Evolutionary conservation across 2,888 invertebrate species (phyloP).

Genomic region (Catocala fraxini): DNA sequence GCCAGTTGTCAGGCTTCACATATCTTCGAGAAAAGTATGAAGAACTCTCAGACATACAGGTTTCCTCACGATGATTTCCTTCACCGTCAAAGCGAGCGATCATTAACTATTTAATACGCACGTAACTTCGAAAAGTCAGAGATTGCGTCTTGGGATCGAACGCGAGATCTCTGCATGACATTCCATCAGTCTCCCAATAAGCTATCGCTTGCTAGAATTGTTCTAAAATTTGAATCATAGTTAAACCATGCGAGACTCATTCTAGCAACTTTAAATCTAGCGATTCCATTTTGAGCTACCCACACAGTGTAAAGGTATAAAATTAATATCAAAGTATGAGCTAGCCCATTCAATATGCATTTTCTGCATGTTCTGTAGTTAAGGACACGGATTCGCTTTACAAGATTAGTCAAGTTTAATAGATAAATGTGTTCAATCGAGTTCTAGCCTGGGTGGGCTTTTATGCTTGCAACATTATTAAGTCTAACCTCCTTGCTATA

Average conservation of each 20-base stretch:
- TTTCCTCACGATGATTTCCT: too few species aligned
- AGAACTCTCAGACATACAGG: too few species aligned
- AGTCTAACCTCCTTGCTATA: not conserved
- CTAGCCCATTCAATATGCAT: constrained; percentile 54
- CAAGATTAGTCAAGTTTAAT: constrained; percentile 40
- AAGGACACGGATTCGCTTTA: constrained; percentile 44
- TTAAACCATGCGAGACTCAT: not conserved
- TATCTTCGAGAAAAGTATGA: too few species aligned
- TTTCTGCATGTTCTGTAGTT: constrained; percentile 29
- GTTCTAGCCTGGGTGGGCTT: constrained; percentile 38
- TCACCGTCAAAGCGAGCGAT: too few species aligned
- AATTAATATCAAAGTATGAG: constrained; percentile 46
- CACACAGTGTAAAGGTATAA: constrained; percentile 24
- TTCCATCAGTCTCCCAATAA: too few species aligned
- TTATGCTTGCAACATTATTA: constrained; percentile 27
- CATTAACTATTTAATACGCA: too few species aligned
- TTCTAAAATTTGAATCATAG: too few species aligned
- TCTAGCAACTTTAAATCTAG: constrained; percentile 13
- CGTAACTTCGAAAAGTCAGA: too few species aligned
- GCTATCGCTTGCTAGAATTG: too few species aligned
- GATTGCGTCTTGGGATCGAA: too few species aligned
- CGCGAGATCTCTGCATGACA: too few species aligned
- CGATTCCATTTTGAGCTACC: constrained; percentile 24
- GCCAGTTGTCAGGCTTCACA: too few species aligned
- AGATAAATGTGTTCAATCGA: constrained; percentile 24